These are phyloP conservation scores for Calliopum simillimum DNA, from an alignment of 2,888 invertebrate genomes.

Conservation along the genomic window DNA sequence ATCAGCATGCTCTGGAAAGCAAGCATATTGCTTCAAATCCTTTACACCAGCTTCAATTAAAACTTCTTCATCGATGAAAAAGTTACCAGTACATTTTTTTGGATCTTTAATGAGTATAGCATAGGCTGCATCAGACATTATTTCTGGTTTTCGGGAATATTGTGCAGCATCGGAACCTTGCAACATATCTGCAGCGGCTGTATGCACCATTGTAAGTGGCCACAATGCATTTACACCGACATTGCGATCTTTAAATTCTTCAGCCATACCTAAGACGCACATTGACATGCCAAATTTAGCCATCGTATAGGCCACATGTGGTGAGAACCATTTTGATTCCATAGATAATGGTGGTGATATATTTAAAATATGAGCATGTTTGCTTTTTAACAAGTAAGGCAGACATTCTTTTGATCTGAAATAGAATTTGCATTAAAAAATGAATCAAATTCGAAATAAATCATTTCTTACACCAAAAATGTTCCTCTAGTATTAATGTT, in stretches of 20 bases:
- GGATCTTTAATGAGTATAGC: constrained; percentile 73
- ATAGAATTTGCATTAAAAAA: neutral
- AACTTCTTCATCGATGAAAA: constrained; percentile 92
- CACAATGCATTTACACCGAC: constrained; percentile 96
- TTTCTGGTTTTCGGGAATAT: constrained; percentile 61
- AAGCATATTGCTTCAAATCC: constrained; percentile 86
- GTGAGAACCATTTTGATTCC: constrained; percentile 87
- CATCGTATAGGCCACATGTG: constrained; percentile 96
- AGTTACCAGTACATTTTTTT: constrained; percentile 85
- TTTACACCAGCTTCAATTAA: constrained; percentile 81
- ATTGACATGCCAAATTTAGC: constrained; percentile 99
- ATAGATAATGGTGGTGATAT: constrained; percentile 93
- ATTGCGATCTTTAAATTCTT: constrained; percentile 84
- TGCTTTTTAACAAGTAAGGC: constrained; percentile 85
- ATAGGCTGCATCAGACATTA: constrained; percentile 66
- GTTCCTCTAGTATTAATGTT: constrained; percentile 94
- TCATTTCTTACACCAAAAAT: constrained; percentile 83
- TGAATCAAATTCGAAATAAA: neutral
- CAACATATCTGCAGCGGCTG: constrained; percentile 92
- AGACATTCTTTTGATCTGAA: constrained; percentile 89
- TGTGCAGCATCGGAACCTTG: constrained; percentile 69
- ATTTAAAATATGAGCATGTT: constrained; percentile 94
- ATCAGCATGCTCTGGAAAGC: constrained; percentile 76
- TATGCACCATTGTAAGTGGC: constrained; percentile 93
- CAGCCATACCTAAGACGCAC: constrained; percentile 98